Evolutionary conservation across 1,140 invertebrate species (phyloP), one percentile per base, ranked within the genome.

Genomic region (Macrobrachium rosenbergii): DNA sequence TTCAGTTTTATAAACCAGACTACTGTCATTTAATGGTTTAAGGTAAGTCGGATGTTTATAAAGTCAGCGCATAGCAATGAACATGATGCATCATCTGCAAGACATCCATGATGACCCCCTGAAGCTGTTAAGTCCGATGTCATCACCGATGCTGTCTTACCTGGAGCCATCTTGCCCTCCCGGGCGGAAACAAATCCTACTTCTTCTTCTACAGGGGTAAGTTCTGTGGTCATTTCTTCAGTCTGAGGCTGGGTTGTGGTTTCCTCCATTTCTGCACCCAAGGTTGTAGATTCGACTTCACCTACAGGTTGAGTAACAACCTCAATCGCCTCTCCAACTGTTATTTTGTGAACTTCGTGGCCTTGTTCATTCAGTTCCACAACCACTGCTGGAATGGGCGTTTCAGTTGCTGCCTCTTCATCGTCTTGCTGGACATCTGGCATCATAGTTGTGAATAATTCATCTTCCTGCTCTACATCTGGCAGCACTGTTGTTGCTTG

Each of bases 91-190:
- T 52, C 8, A 52, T 52, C 52, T 52, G 52, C 52, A 52, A 52
- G 52, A 52, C 6, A 52, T 52, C 52, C 52, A 52, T 5, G 52
- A 52, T 52, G 52, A 12, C 52, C 12, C 5, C 52, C 6, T 52
- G 52, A 52, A 52, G 52, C 52, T 52, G 12, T 52, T 10, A 52
- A 52, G 52, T 52, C 52, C 52, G 52, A 2, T 8, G 52, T 52
- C 52, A 52, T 12, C 52, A 52, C 52, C 52, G 52, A 52, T 52
- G 52, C 14, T 17, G 62, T 45, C 84, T 87, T 87, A 87, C 84
- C 84, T 87, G 78, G 58, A 75, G 52, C 78, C 43, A 62, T 87
- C 79, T 87, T 87, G 67, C 78, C 84, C 23, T 87, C 84, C 60
- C 84, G 80, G 19, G 59, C 17, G 21, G 72, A 52, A 12, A 19